phyloP scores from a whole-genome alignment of 2,888 invertebrate species.

The Rhagonycha lutea region DNA sequence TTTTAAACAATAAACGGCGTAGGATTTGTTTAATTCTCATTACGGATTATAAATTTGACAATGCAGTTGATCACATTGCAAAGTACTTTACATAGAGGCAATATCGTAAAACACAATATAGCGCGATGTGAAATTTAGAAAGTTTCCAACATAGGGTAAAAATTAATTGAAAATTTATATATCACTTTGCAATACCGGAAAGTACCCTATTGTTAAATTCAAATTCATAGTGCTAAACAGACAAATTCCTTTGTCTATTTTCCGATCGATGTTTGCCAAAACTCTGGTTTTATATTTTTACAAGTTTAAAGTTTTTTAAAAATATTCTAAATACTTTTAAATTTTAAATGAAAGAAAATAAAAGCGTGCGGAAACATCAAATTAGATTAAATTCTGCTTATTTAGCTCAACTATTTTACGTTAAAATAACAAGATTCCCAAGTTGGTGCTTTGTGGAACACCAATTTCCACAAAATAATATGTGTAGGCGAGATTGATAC shows the following conservation, averaged over 20 bases:
- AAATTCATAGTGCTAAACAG: background rate
- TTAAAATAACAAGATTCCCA: no score
- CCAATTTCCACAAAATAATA: no score
- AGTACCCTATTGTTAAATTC: background rate
- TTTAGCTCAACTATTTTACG: no score
- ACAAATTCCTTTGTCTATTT: background rate
- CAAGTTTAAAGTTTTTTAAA: no score
- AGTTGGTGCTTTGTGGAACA: no score
- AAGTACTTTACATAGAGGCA: background rate
- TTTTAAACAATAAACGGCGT: background rate
- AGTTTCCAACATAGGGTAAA: background rate
- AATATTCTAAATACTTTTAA: background rate
- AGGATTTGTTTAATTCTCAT: background rate
- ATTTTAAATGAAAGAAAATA: background rate
- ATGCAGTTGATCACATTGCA: background rate
- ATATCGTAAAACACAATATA: background rate
- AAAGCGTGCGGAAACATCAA: no score
- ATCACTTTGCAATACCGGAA: background rate
- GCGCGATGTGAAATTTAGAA: background rate
- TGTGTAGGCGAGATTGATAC: no score
- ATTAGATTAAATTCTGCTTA: no score
- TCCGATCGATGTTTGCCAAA: background rate
- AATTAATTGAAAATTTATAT: background rate
- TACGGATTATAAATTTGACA: background rate
- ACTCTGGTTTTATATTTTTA: background rate